Base-by-base conservation (phyloP, 2,113 vertebrate genomes). In the Dasypus novemcinctus region DNA sequence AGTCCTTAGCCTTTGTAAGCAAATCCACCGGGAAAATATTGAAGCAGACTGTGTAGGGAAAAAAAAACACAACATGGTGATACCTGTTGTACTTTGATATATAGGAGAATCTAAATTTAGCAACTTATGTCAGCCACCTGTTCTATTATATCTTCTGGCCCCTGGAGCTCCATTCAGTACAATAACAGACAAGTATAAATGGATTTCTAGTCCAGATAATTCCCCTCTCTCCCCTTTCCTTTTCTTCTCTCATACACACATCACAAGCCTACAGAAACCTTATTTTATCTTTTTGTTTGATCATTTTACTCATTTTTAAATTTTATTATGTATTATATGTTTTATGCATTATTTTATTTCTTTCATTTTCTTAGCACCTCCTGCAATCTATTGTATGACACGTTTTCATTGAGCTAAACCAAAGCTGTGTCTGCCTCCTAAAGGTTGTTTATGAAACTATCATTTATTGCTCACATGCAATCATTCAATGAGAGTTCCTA, bases 1-100 rank as follows among this genome's bases (percentile, higher is more conserved):
- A n/a, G 68, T 86, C 64, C 78, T 96, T 95, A 59, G 31, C 90
- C 72, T 96, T 94, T 92, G 93, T 90, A 97, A 97, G 82, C 74
- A 69, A 68, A 64, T 97, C 83, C 89, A 38, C 0, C 18, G 66
- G 61, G 68, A 71, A 91, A 91, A 84, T 41, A 86, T n/a, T 80
- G 63, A 96, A 95, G 80, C n/a, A 69, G 1, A 49, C 46, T 11
- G 8, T 49, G 46, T 49, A 49, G 46, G 11, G 11, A 5, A 46
- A 49, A 49, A 49, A 49, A 49, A 49, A 49, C 46, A 49, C 8
- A 49, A 9, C 96, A 89, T 61, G 81, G 38, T 79, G 20, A 41
- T 82, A 43, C 75, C 52, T 59, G 27, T 76, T 94, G 38, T n/a
- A 46, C 49, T 94, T 89, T 57, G 43, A 0, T 92, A 46, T 7